A percentile compares a stretch with the other conserved stretches of the same genome.
These are phyloP conservation scores for Notoglanidium macrostoma DNA, from an alignment of 2,797 vertebrate genomes.

Conservation along the genomic window DNA sequence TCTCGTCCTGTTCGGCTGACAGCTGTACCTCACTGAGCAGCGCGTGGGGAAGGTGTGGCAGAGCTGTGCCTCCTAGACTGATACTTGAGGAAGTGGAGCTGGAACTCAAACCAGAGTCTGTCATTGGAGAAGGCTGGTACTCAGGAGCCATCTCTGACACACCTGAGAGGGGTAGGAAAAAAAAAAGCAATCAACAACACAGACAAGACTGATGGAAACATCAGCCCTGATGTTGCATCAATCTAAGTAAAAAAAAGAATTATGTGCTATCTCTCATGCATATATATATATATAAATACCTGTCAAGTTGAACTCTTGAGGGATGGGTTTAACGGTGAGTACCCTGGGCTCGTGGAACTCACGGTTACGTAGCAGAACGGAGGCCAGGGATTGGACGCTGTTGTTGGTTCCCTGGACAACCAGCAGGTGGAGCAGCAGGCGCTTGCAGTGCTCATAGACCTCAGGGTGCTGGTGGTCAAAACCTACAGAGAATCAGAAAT, in stretches of 20 bases:
- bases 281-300: slow-evolving; percentile 68
- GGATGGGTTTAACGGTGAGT: slow-evolving; percentile 87
- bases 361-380: slow-evolving; percentile 92
- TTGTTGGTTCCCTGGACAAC: slow-evolving; percentile 89
- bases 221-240: neutral
- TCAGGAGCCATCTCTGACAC: slow-evolving; percentile 89
- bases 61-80: slow-evolving; percentile 82
- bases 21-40: slow-evolving; percentile 89
- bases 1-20: slow-evolving; percentile 91
- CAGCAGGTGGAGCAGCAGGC: slow-evolving; percentile 92
- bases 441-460: slow-evolving; percentile 97
- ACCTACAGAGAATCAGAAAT: slow-evolving; percentile 70
- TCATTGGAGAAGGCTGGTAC: slow-evolving; percentile 96
- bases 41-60: slow-evolving; percentile 80
- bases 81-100: slow-evolving; percentile 99
- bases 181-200: neutral
- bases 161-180: slow-evolving; percentile 71
- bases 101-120: slow-evolving; percentile 97
- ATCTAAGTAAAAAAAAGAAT: neutral
- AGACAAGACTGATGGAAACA: neutral
- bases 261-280: too few species aligned
- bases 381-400: slow-evolving; percentile 88
- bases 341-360: slow-evolving; percentile 94
- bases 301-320: slow-evolving; percentile 91
- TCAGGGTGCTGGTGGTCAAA: slow-evolving; percentile 98